These are phyloP conservation scores for Oxytorus armatus DNA, from an alignment of 2,888 invertebrate species.

Conservation along the genomic window DNA sequence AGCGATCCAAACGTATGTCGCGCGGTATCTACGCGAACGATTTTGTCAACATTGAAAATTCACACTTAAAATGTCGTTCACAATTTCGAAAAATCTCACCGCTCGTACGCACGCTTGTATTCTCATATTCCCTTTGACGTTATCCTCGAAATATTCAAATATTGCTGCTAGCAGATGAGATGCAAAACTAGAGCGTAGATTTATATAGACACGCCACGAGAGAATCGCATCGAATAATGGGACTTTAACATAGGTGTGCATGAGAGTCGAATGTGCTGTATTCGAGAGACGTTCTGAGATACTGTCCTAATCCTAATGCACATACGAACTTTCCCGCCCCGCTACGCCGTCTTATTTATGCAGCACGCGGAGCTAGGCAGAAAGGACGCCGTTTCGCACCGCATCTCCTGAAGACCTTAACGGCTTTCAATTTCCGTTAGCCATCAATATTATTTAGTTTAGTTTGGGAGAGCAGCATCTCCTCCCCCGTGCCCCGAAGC, in stretches of 20 bases:
- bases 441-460: slow-evolving; percentile 85
- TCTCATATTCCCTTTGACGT: slow-evolving; percentile 34
- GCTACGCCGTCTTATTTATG: slow-evolving; percentile 82
- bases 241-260: slow-evolving; percentile 9
- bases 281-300: slow-evolving; percentile 71
- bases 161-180: slow-evolving; percentile 1
- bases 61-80: background rate
- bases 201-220: background rate
- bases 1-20: too few species aligned
- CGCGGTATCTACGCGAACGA: too few species aligned
- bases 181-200: slow-evolving; percentile 7
- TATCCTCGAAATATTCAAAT: slow-evolving; percentile 21
- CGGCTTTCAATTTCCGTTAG: slow-evolving; percentile 84
- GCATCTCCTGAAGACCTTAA: slow-evolving; percentile 81
- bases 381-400: slow-evolving; percentile 77
- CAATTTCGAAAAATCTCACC: background rate
- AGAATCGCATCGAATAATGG: slow-evolving; percentile 21
- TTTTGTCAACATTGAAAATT: background rate
- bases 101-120: background rate
- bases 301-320: slow-evolving; percentile 81
- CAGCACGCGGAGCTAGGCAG: slow-evolving; percentile 69
- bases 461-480: slow-evolving; percentile 76
- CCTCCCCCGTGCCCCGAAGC: too few species aligned
- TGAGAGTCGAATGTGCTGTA: slow-evolving; percentile 36
- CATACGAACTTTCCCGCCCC: slow-evolving; percentile 22